Evolutionary conservation across 2,797 vertebrate species (phyloP).

Genomic region (Threskiornis aethiopicus): DNA sequence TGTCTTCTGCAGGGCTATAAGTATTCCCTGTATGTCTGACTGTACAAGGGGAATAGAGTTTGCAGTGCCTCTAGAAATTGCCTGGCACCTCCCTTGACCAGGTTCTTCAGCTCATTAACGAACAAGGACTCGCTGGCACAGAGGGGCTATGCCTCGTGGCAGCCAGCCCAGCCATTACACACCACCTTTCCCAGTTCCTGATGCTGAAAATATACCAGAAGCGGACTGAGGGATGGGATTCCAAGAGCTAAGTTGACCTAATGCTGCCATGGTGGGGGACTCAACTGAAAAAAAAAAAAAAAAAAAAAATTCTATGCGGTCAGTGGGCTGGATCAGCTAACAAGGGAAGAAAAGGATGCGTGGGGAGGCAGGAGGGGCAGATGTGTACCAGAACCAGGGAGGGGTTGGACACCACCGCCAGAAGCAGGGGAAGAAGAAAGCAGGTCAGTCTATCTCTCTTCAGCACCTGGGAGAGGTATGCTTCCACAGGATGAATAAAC

Average conservation of each 20-base stretch:
- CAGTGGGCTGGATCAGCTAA: not conserved
- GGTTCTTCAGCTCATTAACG: not conserved
- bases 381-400: not conserved
- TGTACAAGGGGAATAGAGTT: not conserved
- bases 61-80: not conserved
- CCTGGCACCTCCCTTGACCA: not conserved
- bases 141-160: not conserved
- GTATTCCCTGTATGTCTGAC: not conserved
- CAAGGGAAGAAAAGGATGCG: not conserved
- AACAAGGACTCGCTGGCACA: not conserved
- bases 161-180: not conserved
- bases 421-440: not conserved
- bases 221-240: not conserved
- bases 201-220: not conserved
- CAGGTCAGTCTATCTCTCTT: not conserved
- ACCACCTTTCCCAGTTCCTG: not conserved
- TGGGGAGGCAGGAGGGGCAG: not conserved
- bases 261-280: not conserved
- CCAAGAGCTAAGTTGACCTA: not conserved
- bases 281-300: not conserved
- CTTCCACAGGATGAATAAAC: not conserved
- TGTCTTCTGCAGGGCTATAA: not conserved
- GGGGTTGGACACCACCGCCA: not conserved
- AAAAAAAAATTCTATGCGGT: accelerated
- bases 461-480: not conserved